These are phyloP conservation scores for Zaprionus lachaisei DNA, from an alignment of 1,140 invertebrate species.

Conservation along the genomic window DNA sequence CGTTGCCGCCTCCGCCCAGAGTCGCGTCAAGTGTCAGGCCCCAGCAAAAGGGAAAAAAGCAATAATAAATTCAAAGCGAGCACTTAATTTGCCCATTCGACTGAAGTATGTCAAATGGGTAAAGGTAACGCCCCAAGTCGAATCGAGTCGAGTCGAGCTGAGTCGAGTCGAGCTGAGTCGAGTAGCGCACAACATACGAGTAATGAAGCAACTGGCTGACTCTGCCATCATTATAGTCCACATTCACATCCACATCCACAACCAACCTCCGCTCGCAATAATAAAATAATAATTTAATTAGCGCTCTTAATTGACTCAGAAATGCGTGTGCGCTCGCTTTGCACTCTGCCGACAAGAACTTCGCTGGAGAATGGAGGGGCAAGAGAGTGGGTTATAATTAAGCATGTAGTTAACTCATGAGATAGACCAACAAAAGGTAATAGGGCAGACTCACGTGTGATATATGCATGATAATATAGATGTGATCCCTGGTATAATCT, in stretches of 20 bases:
- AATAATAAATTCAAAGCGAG: constrained; percentile 14
- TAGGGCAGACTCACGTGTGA: background rate
- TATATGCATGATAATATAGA: no score
- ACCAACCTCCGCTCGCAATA: constrained; percentile 36
- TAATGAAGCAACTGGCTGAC: constrained; percentile 7
- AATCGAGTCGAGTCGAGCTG: constrained; percentile 11
- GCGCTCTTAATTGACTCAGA: constrained; percentile 70
- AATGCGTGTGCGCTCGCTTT: constrained; percentile 37
- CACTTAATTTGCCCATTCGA: constrained; percentile 37
- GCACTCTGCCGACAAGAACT: constrained; percentile 15
- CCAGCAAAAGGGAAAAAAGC: constrained; percentile 5
- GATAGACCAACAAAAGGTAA: constrained; percentile 10
- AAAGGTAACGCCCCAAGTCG: constrained; percentile 49
- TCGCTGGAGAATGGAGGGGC: background rate
- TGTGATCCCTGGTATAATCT: no score
- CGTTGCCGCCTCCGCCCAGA: constrained; percentile 5
- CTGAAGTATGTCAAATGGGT: constrained; percentile 45
- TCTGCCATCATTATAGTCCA: constrained; percentile 50
- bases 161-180: background rate
- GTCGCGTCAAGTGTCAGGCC: constrained; percentile 32
- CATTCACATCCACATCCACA: background rate
- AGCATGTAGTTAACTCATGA: background rate
- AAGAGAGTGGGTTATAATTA: background rate
- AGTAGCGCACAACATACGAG: background rate
- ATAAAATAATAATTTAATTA: constrained; percentile 81